These are phyloP conservation scores for Baccha elongata DNA, from an alignment of 2,888 invertebrate species.

Conservation along the genomic window DNA sequence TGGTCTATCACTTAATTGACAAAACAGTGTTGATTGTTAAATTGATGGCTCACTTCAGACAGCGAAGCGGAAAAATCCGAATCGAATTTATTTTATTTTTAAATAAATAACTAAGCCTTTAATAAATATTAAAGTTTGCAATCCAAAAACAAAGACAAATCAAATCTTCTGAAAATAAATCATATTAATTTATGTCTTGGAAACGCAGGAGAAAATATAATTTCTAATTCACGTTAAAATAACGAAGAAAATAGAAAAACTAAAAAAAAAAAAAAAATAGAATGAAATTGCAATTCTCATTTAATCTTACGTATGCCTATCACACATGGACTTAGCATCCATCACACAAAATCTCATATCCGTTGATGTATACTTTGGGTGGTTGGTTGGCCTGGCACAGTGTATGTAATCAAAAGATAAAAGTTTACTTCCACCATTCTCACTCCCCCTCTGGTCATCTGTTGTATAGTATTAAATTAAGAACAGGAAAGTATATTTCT, in stretches of 20 bases:
- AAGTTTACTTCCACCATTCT: slow-evolving; percentile 62
- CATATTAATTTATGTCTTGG: slow-evolving; percentile 27
- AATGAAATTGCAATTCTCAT: slow-evolving; percentile 59
- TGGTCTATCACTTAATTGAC: no score
- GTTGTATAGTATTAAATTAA: slow-evolving; percentile 65
- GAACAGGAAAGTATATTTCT: slow-evolving; percentile 70
- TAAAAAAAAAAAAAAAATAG: slow-evolving; percentile 18
- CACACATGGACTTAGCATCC: slow-evolving; percentile 74
- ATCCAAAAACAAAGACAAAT: background rate
- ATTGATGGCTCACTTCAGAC: no score
- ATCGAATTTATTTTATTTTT: no score
- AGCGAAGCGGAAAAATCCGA: no score
- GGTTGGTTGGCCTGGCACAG: slow-evolving; percentile 25
- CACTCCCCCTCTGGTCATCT: slow-evolving; percentile 35
- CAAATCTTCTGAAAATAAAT: slow-evolving; percentile 35
- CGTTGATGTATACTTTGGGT: slow-evolving; percentile 71
- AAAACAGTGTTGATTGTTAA: no score
- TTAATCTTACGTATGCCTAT: slow-evolving; percentile 73
- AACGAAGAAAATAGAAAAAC: slow-evolving; percentile 19
- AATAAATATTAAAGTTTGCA: slow-evolving; percentile 10
- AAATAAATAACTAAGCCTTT: background rate
- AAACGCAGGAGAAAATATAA: slow-evolving; percentile 27
- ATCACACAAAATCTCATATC: slow-evolving; percentile 73
- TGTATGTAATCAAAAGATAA: slow-evolving; percentile 74
- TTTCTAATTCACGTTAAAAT: slow-evolving; percentile 41